Evolutionary conservation across 2,113 vertebrate genomes (phyloP).

Genomic region (Eubucco bourcierii): DNA sequence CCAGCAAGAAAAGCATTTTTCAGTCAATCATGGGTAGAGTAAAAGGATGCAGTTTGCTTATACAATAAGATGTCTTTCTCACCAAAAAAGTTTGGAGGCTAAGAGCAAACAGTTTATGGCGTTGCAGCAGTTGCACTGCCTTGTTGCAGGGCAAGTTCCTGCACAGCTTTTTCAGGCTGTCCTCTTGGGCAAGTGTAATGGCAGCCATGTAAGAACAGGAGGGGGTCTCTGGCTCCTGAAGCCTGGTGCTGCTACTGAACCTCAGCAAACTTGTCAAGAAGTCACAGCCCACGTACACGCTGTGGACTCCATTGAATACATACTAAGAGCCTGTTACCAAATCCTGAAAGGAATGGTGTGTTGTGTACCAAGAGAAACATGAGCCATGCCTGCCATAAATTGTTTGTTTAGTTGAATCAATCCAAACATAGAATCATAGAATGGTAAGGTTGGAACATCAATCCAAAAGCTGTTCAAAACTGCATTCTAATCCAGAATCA

Average conservation of each 20-base stretch:
- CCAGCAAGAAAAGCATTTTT: conserved; percentile 60
- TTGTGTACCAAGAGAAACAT: not conserved
- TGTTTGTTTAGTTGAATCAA: not conserved
- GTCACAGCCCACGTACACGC: not conserved
- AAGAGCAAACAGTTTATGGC: not conserved
- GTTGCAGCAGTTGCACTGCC: not conserved
- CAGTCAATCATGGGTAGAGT: conserved; percentile 42
- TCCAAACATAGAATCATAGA: no score
- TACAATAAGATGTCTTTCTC: conserved; percentile 46
- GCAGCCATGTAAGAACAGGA: not conserved
- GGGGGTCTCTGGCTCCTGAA: not conserved
- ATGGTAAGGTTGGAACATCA: no score
- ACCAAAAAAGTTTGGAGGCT: conserved; percentile 47
- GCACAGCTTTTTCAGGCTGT: not conserved
- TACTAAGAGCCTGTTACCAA: not conserved
- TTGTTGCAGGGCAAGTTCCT: not conserved
- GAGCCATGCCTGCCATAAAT: not conserved
- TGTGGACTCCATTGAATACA: not conserved
- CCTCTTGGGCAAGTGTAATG: not conserved
- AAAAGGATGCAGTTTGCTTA: conserved; percentile 58
- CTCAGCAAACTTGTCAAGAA: not conserved
- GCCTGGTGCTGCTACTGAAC: not conserved
- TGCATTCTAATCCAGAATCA: not conserved
- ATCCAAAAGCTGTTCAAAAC: not conserved
- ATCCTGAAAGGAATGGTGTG: not conserved